Evolutionary conservation across 2,113 vertebrate species (phyloP), one percentile per base, ranked within the genome.

Genomic region (Lamprotornis superbus): DNA sequence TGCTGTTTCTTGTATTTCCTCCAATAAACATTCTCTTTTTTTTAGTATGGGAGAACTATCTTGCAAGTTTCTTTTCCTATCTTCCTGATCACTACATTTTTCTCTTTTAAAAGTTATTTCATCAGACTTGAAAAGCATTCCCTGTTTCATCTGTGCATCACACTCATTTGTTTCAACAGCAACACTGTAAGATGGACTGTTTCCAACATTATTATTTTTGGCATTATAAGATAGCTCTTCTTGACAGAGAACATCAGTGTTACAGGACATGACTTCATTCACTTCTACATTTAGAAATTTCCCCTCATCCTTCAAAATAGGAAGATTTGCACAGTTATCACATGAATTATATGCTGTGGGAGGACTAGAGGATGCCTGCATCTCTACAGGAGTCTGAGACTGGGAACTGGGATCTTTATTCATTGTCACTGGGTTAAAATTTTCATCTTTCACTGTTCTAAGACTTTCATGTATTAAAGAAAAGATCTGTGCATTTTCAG

Each of bases 351-450:
- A 96, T 61, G 95, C 71, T 70, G 89, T 87, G 52, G 98, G 94
- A 22, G 96, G 98, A 96, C 98, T 98, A 89, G 96, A 98, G 95
- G 98, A 97, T 92, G 97, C 96, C 97, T 96, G 96, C 69, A 93
- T 95, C 93, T 97, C 97, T 12, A 84, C 80, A 92, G 97, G 74
- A 70, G 95, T 85, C 25, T 89, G 97, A 80, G 73, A 44, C 4
- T 96, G 90, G 85, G 83, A 85, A 85, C 59, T 96, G 17, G 25
- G 56, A 30, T 79, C 71, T 85, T 67, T 35, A 83, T 78, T 96
- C 47, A 77, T 16, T 69, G 89, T 88, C 33, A 89, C 39, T 12
- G 91, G 91, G 55, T 95, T 93, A 70, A 93, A 97, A 40, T 98
- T 97, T 67, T 98, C 93, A 56, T 98, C 97, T 46, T 97, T 97